phyloP scores from a whole-genome alignment of 2,113 vertebrate species.

The Austrofundulus limnaeus region DNA sequence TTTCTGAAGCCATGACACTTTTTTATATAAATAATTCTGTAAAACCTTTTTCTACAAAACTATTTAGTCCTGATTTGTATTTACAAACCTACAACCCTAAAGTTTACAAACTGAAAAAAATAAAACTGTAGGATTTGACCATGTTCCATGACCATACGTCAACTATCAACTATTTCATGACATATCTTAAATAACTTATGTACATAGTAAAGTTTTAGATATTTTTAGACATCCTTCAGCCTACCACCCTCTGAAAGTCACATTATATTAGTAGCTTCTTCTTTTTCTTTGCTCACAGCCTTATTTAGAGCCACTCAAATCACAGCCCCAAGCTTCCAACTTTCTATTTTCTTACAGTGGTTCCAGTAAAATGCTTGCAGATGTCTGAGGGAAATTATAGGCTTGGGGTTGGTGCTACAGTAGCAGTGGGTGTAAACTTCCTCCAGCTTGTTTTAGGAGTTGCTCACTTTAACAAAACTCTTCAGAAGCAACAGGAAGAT shows the following conservation, averaged over 20 bases:
- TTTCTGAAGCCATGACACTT: not conserved
- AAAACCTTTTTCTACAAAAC: too few species aligned
- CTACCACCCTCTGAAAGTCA: constrained; percentile 20
- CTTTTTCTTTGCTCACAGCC: constrained; percentile 32
- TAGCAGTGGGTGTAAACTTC: constrained; percentile 21
- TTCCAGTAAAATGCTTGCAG: constrained; percentile 69
- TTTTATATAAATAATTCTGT: not conserved
- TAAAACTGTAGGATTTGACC: too few species aligned
- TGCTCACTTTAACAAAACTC: not conserved
- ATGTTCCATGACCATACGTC: too few species aligned
- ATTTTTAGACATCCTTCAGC: constrained; percentile 19
- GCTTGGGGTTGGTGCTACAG: constrained; percentile 4
- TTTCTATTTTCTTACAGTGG: constrained; percentile 76
- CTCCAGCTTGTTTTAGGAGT: constrained; percentile 23
- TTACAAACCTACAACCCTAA: too few species aligned
- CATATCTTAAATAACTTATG: too few species aligned
- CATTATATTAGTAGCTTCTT: constrained; percentile 61
- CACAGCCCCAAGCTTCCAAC: constrained; percentile 71
- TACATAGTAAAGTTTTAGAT: too few species aligned
- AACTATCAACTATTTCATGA: not conserved
- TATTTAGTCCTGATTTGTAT: too few species aligned
- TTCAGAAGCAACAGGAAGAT: not conserved
- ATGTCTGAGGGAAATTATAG: constrained; percentile 73
- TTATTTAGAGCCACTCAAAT: constrained; percentile 79
- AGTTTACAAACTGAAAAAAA: too few species aligned